These are phyloP conservation scores for Arge pagana DNA, from an alignment of 2,888 invertebrate species.

Conservation along the genomic window DNA sequence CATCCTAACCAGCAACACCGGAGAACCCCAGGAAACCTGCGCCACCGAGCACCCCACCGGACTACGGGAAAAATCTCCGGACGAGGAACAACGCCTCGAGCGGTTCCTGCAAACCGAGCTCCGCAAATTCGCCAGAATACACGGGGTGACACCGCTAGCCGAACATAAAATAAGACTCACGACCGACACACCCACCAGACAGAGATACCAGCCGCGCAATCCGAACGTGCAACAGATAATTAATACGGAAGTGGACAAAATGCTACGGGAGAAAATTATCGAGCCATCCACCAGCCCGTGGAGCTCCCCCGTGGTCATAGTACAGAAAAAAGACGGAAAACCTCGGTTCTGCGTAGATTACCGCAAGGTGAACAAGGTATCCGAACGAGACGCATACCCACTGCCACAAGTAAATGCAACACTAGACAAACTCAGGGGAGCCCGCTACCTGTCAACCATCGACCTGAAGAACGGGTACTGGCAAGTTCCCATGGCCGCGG, in stretches of 20 bases:
- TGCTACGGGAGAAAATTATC: conserved; percentile 24
- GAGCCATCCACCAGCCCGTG: conserved; percentile 31
- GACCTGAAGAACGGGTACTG: conserved; percentile 29
- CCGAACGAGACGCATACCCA: conserved; percentile 35
- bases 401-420: conserved; percentile 38
- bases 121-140: not conserved
- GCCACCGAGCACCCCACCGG: no score
- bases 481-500: conserved; percentile 27
- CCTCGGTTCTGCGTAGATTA: conserved; percentile 37
- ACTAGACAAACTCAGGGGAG: conserved; percentile 33
- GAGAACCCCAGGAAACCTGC: no score
- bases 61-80: no score
- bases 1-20: no score
- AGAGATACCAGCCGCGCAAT: conserved; percentile 2
- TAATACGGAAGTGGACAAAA: conserved; percentile 20
- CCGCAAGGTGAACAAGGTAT: conserved; percentile 33
- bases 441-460: conserved; percentile 34
- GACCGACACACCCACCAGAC: not conserved
- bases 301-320: conserved; percentile 30
- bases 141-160: conserved; percentile 51
- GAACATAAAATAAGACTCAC: conserved; percentile 32
- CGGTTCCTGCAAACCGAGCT: not conserved
- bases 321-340: conserved; percentile 23
- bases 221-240: conserved; percentile 21
- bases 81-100: no score